Conservation (phyloP, 2,888 invertebrate genomes). For the Camptogramma bilineatum region DNA sequence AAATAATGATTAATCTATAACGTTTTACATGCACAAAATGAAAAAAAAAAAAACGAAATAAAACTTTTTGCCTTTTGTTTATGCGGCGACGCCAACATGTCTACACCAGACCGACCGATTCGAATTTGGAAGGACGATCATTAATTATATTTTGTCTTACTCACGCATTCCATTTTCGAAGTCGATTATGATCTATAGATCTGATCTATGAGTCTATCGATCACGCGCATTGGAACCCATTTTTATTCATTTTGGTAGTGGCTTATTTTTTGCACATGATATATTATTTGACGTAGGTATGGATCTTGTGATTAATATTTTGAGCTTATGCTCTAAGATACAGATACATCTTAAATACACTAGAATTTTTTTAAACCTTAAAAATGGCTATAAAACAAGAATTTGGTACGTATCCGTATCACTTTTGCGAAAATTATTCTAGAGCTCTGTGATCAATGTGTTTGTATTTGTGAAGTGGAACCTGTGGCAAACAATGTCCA, state of each 20-base stretch:
- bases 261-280: slow-evolving; percentile 78
- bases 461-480: too few relatives aligned
- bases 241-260: slow-evolving; percentile 84
- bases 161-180: slow-evolving; percentile 84
- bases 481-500: too few relatives aligned
- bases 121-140: slow-evolving; percentile 81
- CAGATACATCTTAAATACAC: slow-evolving; percentile 20
- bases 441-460: too few relatives aligned
- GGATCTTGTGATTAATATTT: slow-evolving; percentile 63
- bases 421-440: too few relatives aligned
- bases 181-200: slow-evolving; percentile 84
- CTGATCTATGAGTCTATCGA: slow-evolving; percentile 83
- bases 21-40: slow-evolving; percentile 74
- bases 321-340: slow-evolving; percentile 60
- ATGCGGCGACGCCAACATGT: slow-evolving; percentile 83
- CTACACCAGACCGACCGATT: slow-evolving; percentile 82
- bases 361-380: too few relatives aligned
- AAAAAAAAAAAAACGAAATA: slow-evolving; percentile 68
- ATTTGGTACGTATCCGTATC: too few relatives aligned
- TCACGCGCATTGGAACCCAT: slow-evolving; percentile 81
- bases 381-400: too few relatives aligned
- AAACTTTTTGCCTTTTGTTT: slow-evolving; percentile 82
- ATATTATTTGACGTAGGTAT: slow-evolving; percentile 72
- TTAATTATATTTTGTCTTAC: slow-evolving; percentile 86
- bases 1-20: slow-evolving; percentile 78